Percentiles rank a stretch among this genome's conserved stretches.
Conservation (phyloP, 1,140 invertebrate species). For the Drosophila auraria region DNA sequence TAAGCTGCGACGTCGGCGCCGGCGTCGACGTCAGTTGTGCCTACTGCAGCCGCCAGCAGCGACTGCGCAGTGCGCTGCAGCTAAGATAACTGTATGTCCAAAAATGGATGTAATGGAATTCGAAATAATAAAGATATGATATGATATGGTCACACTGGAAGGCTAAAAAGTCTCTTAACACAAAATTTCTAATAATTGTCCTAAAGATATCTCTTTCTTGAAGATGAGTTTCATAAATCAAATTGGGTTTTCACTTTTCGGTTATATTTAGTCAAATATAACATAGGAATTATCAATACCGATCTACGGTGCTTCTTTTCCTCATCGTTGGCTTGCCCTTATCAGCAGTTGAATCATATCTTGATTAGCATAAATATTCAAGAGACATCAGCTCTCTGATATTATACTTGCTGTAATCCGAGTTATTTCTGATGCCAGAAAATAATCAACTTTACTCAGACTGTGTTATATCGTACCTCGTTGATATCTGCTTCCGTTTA, state of each 20-base stretch:
- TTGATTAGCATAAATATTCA: not conserved
- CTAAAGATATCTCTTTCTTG: not conserved
- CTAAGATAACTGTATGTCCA: not conserved
- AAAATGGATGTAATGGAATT: too few relatives aligned
- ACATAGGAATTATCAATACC: not conserved
- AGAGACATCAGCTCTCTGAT: not conserved
- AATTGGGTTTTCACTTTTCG: too few relatives aligned
- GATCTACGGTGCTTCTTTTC: not conserved
- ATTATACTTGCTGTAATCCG: not conserved
- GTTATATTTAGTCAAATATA: not conserved
- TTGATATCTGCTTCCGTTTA: conserved; percentile 12
- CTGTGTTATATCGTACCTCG: not conserved
- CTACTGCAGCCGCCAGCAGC: conserved; percentile 8
- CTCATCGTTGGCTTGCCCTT: not conserved
- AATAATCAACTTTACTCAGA: not conserved
- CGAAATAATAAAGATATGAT: too few relatives aligned
- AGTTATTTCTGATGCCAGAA: not conserved
- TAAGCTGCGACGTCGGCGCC: not conserved
- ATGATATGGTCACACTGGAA: too few relatives aligned
- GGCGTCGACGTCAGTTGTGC: not conserved
- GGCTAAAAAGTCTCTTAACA: too few relatives aligned
- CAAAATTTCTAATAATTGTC: too few relatives aligned
- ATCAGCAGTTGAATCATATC: not conserved
- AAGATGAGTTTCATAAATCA: not conserved
- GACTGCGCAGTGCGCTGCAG: conserved; percentile 16